Evolutionary conservation across 2,888 invertebrate genomes (phyloP), one percentile per base, ranked within the genome.

Genomic region (Drosophila differens): DNA sequence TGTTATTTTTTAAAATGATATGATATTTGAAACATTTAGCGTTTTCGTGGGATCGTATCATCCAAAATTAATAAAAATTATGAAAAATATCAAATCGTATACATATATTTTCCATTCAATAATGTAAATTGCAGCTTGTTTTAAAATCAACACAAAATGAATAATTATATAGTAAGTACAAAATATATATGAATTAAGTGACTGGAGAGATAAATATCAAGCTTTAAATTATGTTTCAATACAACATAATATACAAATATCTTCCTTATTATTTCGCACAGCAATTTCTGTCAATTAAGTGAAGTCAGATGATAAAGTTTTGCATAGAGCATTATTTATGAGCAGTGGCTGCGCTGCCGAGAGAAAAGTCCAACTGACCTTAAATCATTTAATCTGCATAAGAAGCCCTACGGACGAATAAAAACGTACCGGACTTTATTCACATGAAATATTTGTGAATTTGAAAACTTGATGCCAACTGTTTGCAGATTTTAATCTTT

Each of bases 401-500:
- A 47, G 64, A 67, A 22, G 67, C 63, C 80, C 35, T 10, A 6
- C 39, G 79, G 79, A 62, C 41, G 52, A 41, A n/a, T 41, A 16
- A 79, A 71, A 75, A 65, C 63, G 49, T 35, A 4, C 68, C 57
- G 82, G 64, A 79, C 70, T 73, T 65, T 55, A 79, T 67, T 55
- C 75, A 52, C 69, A 79, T 89, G 69, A 76, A 76, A 89, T 83
- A 91, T 87, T 90, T 88, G 89, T 76, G 76, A 82, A 87, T 79
- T 89, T 84, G 68, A 90, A 88, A 90, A 84, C 81, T 79, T 86
- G 88, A 79, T 88, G 88, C 89, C 88, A 88, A 89, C 89, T 89
- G 87, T 91, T 90, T 89, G 91, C 83, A 90, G 88, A 90, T 88
- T 88, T 90, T 88, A 88, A 88, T 88, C 88, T 89, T 83, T 88